Conservation (phyloP, 1,140 invertebrate genomes). For the Drosophila ohnishii region DNA sequence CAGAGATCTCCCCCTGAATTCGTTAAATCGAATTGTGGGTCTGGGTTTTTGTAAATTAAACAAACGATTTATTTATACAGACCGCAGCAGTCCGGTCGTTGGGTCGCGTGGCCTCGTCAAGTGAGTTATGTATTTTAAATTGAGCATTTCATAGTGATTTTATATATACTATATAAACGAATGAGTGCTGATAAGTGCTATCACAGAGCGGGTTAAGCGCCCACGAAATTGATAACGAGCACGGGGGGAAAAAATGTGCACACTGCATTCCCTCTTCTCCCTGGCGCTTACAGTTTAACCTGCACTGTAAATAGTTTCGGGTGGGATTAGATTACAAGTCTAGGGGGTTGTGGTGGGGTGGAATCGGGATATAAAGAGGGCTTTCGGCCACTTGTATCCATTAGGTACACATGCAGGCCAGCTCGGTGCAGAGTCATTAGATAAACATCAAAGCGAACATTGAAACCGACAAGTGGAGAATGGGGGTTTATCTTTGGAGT, state of each 20-base stretch:
- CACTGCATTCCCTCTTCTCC: background rate
- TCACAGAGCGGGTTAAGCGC: constrained; percentile 5
- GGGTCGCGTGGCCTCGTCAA: constrained; percentile 20
- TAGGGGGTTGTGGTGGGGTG: background rate
- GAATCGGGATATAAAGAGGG: background rate
- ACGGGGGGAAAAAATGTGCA: background rate
- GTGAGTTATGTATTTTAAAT: constrained; percentile 23
- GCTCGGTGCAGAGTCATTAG: constrained; percentile 35
- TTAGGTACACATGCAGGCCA: constrained; percentile 31
- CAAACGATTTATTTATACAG: constrained; percentile 36
- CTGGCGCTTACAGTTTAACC: constrained; percentile 39
- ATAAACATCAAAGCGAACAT: constrained; percentile 49
- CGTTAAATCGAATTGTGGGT: constrained; percentile 51
- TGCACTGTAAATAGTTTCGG: constrained; percentile 30
- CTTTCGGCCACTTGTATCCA: constrained; percentile 34
- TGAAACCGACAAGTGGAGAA: constrained; percentile 37
- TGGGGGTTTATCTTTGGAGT: constrained; percentile 9
- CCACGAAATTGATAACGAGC: constrained; percentile 37
- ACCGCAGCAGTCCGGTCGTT: background rate
- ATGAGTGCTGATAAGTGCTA: constrained; percentile 41
- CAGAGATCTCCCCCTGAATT: constrained; percentile 12
- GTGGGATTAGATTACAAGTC: constrained; percentile 34
- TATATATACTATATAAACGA: background rate
- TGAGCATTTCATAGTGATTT: constrained; percentile 16
- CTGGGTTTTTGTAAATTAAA: constrained; percentile 30